Evolutionary conservation across 2,113 vertebrate species (phyloP), one percentile per base, ranked within the genome.

Genomic region (Clupea harengus): DNA sequence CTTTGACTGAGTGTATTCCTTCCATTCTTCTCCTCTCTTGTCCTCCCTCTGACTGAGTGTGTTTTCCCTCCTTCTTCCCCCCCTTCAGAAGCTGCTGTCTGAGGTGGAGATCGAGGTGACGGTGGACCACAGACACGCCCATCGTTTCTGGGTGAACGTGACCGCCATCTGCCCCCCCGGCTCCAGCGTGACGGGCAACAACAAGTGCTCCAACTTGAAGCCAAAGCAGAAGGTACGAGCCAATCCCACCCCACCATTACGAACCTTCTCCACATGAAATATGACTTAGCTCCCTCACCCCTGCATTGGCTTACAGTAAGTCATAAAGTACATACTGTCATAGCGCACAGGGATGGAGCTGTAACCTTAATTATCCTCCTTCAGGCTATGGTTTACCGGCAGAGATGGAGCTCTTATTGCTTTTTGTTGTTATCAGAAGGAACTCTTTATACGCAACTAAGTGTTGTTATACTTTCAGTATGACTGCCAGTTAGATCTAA

Each of bases 121-220:
- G 17, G 93, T 99, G 89, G 96, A 99, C 93, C 97, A 97, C 94
- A 91, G 93, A 47, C 95, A 95, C 44, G 94, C 95, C 83, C 95
- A 94, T 92, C 96, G 96, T 89, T 93, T 97, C 93, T 91, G 94
- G 94, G 96, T 97, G 89, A 96, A 95, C 82, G 93, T 99, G 57
- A 96, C 95, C 85, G 96, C 98, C 86, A 87, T 98, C 82, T 99
- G 98, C 93, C 98, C 98, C 45, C 92, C 96, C 49, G 98, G 97
- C 78, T 94, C 95, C 91, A 93, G 90, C 81, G 93, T 90, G 81
- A 89, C 93, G 67, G 95, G 95, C 88, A 91, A 89, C 88, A 95
- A 93, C 64, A 96, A 96, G 89, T 99, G 98, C 92, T 92, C 93
- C 46, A 96, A 97, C 60, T 96, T 99, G 89, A 95, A 94, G 85